Evolutionary conservation across 2,888 invertebrate genomes (phyloP).

Genomic region (Drosophila cracens): DNA sequence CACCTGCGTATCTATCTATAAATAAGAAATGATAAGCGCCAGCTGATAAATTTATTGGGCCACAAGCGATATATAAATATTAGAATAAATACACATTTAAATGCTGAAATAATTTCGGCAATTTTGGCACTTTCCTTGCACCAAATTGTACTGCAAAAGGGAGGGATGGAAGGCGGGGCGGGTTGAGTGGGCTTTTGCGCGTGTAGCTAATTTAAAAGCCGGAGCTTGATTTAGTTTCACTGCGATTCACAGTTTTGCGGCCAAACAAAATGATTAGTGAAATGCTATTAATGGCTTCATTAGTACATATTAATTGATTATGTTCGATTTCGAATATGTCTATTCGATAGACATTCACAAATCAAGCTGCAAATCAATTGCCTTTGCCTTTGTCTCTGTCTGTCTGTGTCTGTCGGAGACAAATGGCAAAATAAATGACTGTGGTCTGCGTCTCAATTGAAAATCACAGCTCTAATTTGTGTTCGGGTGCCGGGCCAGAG

Average conservation of each 20-base stretch:
- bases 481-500: constrained; percentile 4
- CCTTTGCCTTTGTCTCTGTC: neutral
- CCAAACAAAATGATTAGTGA: constrained; percentile 79
- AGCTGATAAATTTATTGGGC: constrained; percentile 14
- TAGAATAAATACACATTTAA: constrained; percentile 2
- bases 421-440: constrained; percentile 10
- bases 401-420: neutral
- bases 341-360: constrained; percentile 4
- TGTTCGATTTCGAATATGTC: constrained; percentile 35
- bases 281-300: constrained; percentile 74
- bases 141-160: neutral
- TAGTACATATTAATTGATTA: constrained; percentile 70
- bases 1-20: constrained; percentile 11
- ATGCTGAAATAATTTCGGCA: constrained; percentile 18
- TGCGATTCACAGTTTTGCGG: constrained; percentile 32
- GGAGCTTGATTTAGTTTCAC: constrained; percentile 26
- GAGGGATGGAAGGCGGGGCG: constrained; percentile 3
- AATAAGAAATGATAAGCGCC: constrained; percentile 13
- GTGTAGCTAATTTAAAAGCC: constrained; percentile 64
- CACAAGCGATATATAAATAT: constrained; percentile 1
- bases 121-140: constrained; percentile 45
- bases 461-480: constrained; percentile 16
- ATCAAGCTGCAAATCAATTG: constrained; percentile 18
- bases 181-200: constrained; percentile 45
- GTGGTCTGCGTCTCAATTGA: neutral